Evolutionary conservation across 2,113 vertebrate genomes (phyloP), one percentile per base, ranked within the genome.

Genomic region (Macquaria ambigua): DNA sequence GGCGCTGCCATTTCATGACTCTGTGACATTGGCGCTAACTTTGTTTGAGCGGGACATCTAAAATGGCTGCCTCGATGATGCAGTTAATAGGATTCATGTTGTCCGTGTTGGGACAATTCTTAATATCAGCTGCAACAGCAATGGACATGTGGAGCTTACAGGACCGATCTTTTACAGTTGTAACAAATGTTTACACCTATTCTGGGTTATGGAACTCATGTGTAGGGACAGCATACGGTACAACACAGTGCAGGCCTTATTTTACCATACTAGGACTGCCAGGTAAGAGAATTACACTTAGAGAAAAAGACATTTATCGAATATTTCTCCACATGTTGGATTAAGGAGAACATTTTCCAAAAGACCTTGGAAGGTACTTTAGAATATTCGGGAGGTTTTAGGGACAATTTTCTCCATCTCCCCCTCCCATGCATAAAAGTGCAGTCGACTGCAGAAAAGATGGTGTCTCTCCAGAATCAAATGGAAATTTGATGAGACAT

Each of bases 191-290:
- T 75, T 97, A 94, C 94, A 96, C 96, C 10, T 98, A 97, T 59
- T 95, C 96, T 87, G 97, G 97, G 25, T 94, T 97, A 48, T 98
- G 97, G 97, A 93, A 93, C 71, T 96, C 95, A 67, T 98, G 97
- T 18, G 94, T 97, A 61, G 90, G 90, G 63, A 96, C 97, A 73
- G 92, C 95, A 63, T 97, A 96, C 0, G 97, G 97, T 21, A 95
- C 97, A 25, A 96, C 96, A 0, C 96, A 97, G 78, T 98, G 97
- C 68, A 94, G 97, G 53, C 97, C 97, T 0, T 97, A 96, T 85
- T 97, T 95, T 89, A 97, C 97, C 87, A 96, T 97, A 86, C 95
- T 97, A 8, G 97, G 96, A 83, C 95, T 98, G 90, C 97, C 97
- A 96, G 97, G 97, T 98, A 96, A 96, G 90, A 87, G 77, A 90